These are phyloP conservation scores for Monoplex corrugatus DNA, from an alignment of 2,888 invertebrate genomes.

Conservation along the genomic window DNA sequence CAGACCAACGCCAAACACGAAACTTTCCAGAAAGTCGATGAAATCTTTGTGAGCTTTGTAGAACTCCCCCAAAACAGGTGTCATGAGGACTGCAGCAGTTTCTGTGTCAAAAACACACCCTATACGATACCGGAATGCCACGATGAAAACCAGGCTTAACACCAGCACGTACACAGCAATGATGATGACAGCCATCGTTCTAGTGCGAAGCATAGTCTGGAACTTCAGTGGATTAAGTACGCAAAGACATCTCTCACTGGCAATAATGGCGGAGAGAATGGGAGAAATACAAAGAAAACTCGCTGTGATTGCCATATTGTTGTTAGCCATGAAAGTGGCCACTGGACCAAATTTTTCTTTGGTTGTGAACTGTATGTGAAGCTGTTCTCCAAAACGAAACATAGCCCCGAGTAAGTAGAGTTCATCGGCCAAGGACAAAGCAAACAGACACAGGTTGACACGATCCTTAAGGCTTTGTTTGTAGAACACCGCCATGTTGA, in stretches of 20 bases:
- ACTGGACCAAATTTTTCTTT: background rate
- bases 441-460: slow-evolving; percentile 6
- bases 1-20: background rate
- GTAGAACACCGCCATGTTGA: slow-evolving; percentile 25
- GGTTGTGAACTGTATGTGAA: background rate
- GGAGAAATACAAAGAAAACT: background rate
- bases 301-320: background rate
- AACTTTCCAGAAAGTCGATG: background rate
- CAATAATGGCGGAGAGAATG: background rate
- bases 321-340: background rate
- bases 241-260: background rate
- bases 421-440: background rate
- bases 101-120: background rate
- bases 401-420: background rate
- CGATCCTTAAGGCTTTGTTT: background rate
- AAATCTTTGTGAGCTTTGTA: slow-evolving; percentile 19
- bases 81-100: background rate
- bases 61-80: background rate
- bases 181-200: slow-evolving; percentile 4
- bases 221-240: background rate
- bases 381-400: background rate
- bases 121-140: background rate
- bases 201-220: slow-evolving; percentile 6
- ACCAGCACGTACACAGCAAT: background rate
- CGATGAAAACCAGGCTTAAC: background rate